Evolutionary conservation across 2,797 vertebrate genomes (phyloP), one percentile per base, ranked within the genome.

Genomic region (Acomys russatus): DNA sequence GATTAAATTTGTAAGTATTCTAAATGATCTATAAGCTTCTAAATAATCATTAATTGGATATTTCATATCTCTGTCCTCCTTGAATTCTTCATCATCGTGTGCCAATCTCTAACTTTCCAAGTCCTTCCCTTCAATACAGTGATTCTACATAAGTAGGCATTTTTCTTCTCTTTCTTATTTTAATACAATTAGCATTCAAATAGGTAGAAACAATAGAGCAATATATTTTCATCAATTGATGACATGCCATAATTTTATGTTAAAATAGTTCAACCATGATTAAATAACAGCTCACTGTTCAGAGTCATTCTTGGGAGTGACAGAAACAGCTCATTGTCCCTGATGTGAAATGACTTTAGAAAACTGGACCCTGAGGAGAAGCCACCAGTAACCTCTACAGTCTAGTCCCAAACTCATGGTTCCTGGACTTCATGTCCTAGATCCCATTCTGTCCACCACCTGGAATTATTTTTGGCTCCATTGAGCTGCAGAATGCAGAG

Each of bases 131-230:
- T 49, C 3, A 56, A 3, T 68, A 49, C 6, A 63, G 68, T 73
- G 61, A 68, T 73, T 22, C 35, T 61, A 28, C 1, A 63, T 9
- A 66, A 28, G 20, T n/a, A 56, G 91, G 71, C 20, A 30, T 23
- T 96, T 94, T 93, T 84, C 20, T 71, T 64, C 6, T 9, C 68
- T 90, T 22, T 92, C 61, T 82, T 79, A 0, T 86, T 71, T 66
- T 25, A 73, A 18, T 76, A 30, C 15, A 70, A 33, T 63, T 76
- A 54, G 25, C 22, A 66, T 1, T 59, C 59, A 63, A 74, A 64
- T 35, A 71, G 9, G 63, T 61, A 38, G 33, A 18, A 8, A 92
- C 17, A 49, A 78, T 70, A 30, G 38, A 73, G 15, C 23, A 70
- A 25, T 9, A 8, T 30, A 20, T 54, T 38, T 71, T 87, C 23